Conservation (phyloP, 2,113 vertebrate species). For the Desmodus rotundus region DNA sequence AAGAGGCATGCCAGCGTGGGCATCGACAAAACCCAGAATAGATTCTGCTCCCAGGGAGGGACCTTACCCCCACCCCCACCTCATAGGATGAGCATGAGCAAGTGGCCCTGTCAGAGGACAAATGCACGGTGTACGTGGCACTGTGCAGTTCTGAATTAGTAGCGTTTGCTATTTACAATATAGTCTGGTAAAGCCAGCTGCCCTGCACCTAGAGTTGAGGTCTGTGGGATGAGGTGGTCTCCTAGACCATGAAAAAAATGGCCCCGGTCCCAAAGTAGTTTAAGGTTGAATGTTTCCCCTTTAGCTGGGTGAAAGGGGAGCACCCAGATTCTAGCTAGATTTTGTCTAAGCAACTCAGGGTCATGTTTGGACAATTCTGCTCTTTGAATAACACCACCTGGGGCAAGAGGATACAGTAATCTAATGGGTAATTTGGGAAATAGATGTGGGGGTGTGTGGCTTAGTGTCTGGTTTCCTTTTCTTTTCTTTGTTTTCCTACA, state of each 20-base stretch:
- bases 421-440: neutral
- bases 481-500: neutral
- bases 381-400: neutral
- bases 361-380: neutral
- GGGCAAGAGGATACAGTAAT: neutral
- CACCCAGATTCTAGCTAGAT: neutral
- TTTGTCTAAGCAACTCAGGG: neutral
- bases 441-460: neutral
- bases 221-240: neutral
- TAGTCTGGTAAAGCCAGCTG: neutral
- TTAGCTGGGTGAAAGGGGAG: neutral
- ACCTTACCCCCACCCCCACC: neutral
- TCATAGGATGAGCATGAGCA: neutral
- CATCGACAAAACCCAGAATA: neutral
- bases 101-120: neutral
- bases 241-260: neutral
- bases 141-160: neutral
- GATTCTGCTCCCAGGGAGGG: neutral
- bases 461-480: neutral
- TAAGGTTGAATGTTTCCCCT: neutral
- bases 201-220: neutral
- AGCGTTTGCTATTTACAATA: neutral
- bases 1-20: neutral
- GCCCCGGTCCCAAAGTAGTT: neutral
- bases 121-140: neutral